These are phyloP conservation scores for Pseudoatta argentina DNA, from an alignment of 1,140 invertebrate genomes.

Conservation along the genomic window DNA sequence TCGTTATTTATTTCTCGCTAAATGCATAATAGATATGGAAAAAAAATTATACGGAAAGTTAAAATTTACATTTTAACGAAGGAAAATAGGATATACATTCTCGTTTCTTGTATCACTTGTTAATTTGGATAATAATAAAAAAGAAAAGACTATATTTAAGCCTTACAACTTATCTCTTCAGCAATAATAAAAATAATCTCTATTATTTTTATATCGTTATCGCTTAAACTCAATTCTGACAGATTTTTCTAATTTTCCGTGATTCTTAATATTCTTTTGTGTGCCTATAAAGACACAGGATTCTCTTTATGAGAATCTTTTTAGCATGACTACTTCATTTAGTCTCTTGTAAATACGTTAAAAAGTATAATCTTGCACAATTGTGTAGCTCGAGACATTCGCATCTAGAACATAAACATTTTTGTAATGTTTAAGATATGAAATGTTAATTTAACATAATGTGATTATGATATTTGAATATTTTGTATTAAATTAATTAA, in stretches of 20 bases:
- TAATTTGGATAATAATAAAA: background rate
- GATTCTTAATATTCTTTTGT: background rate
- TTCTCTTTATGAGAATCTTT: background rate
- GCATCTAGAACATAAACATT: no score
- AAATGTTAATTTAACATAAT: no score
- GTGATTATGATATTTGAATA: no score
- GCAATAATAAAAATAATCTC: background rate
- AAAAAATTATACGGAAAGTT: slow-evolving; percentile 15
- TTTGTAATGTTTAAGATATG: no score
- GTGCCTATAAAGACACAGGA: background rate
- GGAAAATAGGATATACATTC: background rate
- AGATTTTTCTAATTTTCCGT: background rate
- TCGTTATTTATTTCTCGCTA: background rate
- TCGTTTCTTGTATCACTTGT: background rate
- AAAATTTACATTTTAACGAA: slow-evolving; percentile 3
- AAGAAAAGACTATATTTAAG: background rate
- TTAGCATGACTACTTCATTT: no score
- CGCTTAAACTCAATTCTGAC: background rate
- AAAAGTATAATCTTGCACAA: no score
- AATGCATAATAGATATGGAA: background rate
- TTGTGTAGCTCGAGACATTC: no score
- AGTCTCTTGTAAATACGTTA: no score
- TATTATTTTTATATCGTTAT: background rate
- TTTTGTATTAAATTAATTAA: no score
- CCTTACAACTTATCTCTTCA: background rate